Conservation (phyloP, 2,113 vertebrate species). For the Trichechus manatus region DNA sequence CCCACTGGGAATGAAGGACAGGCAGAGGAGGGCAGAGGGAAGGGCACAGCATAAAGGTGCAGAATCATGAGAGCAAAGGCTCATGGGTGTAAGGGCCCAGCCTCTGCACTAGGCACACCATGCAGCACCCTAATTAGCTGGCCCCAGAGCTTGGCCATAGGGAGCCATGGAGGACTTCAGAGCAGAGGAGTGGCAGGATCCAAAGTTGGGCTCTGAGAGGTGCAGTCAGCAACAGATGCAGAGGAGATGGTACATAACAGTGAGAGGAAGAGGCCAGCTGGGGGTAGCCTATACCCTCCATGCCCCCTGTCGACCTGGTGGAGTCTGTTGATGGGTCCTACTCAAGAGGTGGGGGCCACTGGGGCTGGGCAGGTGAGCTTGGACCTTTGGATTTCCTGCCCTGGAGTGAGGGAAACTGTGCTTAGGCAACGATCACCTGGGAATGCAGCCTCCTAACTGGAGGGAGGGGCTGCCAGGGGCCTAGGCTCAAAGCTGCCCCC, state of each 20-base stretch:
- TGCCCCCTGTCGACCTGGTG: neutral
- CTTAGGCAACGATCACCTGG: neutral
- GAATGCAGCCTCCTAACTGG: neutral
- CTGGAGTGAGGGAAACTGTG: neutral
- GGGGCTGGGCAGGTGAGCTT: neutral
- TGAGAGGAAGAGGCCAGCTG: neutral
- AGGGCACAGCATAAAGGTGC: neutral
- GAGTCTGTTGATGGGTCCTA: neutral
- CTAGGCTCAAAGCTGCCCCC: neutral
- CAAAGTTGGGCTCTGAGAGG: neutral
- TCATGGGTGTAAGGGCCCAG: neutral
- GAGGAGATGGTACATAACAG: neutral
- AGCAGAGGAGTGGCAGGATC: neutral
- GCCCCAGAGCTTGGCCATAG: neutral
- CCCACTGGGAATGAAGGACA: neutral
- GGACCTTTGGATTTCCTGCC: neutral
- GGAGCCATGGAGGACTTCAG: neutral
- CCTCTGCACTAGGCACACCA: neutral
- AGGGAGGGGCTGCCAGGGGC: neutral
- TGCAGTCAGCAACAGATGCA: neutral
- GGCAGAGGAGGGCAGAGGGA: neutral
- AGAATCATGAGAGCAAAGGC: neutral
- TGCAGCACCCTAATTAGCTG: neutral
- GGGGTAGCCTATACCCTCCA: neutral
- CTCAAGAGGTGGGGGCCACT: neutral